Evolutionary conservation across 2,888 invertebrate species (phyloP), one percentile per base, ranked within the genome.

Genomic region (Melanotus villosus): DNA sequence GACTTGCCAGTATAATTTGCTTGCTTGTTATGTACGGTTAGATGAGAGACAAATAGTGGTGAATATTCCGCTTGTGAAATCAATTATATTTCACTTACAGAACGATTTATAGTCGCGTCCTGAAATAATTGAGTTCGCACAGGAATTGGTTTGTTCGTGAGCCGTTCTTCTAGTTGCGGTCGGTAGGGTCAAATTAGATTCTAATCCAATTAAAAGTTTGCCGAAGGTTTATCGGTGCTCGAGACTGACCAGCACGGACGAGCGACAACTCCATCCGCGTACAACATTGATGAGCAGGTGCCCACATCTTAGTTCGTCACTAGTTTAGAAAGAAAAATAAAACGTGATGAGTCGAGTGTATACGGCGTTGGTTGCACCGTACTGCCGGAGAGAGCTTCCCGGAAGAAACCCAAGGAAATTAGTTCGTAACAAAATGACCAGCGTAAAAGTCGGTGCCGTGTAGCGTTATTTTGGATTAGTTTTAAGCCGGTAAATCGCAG

Each of bases 151-250:
- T 82, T 81, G 82, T 82, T 81, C 80, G 78, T 77, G 77, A 76
- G 70, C 73, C 73, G 72, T 78, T 68, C 72, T 72, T 79, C 78
- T 76, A 78, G 78, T 72, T 79, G 82, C 80, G 84, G 83, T 83
- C 83, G 84, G 82, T 83, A 81, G 79, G 83, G 80, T 82, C 80
- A 84, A 85, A 84, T 85, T 84, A 84, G 84, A 84, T 84, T 84
- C 84, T 84, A 85, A 85, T 85, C 84, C 85, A 85, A 84, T 85
- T 85, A 85, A 85, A 84, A 85, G 83, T 85, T 85, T 83, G 79
- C 79, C 80, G 77, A 77, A 82, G 82, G 80, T 80, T 80, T 77
- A 73, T 73, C 77, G 76, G 72, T 67, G 75, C 73, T 75, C 70
- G 73, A 75, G 73, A 71, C 75, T 75, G 78, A 68, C 77, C 76